Evolutionary conservation across 2,888 invertebrate species (phyloP).

Genomic region (Lochmaea crataegi): DNA sequence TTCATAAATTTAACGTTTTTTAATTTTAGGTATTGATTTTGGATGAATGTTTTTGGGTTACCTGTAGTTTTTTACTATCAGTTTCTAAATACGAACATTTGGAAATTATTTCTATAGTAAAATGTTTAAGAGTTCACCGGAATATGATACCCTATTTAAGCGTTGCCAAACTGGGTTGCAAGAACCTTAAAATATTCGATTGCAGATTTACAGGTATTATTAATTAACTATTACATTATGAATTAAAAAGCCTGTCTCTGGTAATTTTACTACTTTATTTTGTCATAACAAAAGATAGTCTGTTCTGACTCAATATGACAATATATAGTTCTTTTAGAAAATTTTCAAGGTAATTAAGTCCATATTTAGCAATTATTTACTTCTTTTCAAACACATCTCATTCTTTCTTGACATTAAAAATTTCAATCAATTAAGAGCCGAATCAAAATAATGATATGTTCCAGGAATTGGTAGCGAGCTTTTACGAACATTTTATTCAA

Average conservation of each 20-base stretch:
- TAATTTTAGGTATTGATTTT: constrained; percentile 73
- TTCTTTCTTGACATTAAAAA: no score
- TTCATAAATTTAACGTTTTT: constrained; percentile 26
- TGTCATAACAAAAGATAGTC: no score
- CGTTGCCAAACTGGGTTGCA: constrained; percentile 79
- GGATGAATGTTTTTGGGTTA: constrained; percentile 80
- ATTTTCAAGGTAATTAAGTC: no score
- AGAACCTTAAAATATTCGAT: constrained; percentile 65
- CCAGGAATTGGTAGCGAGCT: constrained; percentile 58
- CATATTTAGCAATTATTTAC: no score
- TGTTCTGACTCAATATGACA: no score
- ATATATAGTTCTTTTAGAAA: no score
- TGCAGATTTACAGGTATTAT: constrained; percentile 59
- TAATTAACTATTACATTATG: background rate
- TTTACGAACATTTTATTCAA: constrained; percentile 53
- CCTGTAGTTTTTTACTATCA: constrained; percentile 77
- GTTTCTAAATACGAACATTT: constrained; percentile 77
- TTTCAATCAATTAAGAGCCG: no score
- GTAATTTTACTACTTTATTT: no score
- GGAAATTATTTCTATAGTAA: constrained; percentile 72
- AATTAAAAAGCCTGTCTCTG: no score
- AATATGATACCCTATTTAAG: constrained; percentile 80
- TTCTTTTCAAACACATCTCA: no score
- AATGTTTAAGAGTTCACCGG: constrained; percentile 72
- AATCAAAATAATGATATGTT: constrained; percentile 39